These are phyloP conservation scores for Lampris incognitus DNA, from an alignment of 2,113 vertebrate genomes.

Conservation along the genomic window DNA sequence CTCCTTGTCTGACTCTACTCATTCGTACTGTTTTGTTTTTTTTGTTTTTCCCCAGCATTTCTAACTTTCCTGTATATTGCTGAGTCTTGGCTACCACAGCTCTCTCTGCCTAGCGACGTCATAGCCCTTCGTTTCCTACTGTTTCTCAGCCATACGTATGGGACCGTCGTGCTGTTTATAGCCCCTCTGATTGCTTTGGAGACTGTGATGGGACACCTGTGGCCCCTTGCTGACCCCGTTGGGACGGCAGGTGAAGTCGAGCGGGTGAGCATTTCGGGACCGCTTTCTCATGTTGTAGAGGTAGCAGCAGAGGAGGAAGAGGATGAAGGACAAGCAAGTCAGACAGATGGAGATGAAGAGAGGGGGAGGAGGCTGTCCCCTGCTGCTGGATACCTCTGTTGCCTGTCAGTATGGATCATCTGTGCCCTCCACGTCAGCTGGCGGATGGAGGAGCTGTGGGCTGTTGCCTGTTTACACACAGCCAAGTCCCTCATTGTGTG, in stretches of 20 bases:
- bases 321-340: background rate
- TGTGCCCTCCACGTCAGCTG: constrained; percentile 62
- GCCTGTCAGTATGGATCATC: constrained; percentile 77
- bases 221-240: background rate
- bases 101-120: constrained; percentile 48
- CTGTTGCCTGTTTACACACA: constrained; percentile 57
- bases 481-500: constrained; percentile 68
- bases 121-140: constrained; percentile 80
- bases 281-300: background rate
- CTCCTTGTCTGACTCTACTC: background rate
- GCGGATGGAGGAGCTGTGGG: constrained; percentile 48
- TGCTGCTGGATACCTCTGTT: constrained; percentile 69
- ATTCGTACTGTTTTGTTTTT: background rate
- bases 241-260: background rate
- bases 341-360: background rate
- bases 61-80: constrained; percentile 68
- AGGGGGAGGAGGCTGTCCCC: background rate
- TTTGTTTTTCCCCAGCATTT: constrained; percentile 67
- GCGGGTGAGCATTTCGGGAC: background rate
- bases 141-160: constrained; percentile 81
- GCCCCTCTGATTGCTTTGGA: constrained; percentile 76
- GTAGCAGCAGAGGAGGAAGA: constrained; percentile 12
- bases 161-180: constrained; percentile 71
- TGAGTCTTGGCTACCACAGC: constrained; percentile 49
- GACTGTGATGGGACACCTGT: constrained; percentile 47